Percentiles rank a stretch among this genome's conserved stretches.
These are phyloP conservation scores for Mythimna pallens DNA, from an alignment of 2,888 invertebrate genomes.

Conservation along the genomic window DNA sequence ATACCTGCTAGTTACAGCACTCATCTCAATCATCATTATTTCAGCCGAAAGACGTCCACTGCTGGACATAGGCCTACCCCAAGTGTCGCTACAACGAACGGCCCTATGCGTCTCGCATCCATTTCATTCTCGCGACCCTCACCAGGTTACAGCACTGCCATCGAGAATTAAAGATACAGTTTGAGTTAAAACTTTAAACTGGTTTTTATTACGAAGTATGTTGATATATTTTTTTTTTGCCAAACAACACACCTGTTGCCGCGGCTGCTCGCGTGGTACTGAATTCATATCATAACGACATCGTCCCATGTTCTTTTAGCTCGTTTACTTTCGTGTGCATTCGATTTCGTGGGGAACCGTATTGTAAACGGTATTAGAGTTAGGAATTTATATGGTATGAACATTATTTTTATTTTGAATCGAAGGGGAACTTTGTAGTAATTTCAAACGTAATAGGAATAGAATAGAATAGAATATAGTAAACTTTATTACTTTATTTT, in stretches of 20 bases:
- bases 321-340: constrained; percentile 47
- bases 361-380: constrained; percentile 20
- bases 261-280: constrained; percentile 45
- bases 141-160: constrained; percentile 1
- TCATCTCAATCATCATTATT: too few species aligned
- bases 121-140: too few species aligned
- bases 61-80: too few species aligned
- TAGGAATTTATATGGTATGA: constrained; percentile 12
- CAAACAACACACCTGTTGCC: constrained; percentile 58
- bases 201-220: constrained; percentile 22
- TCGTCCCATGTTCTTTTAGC: constrained; percentile 27
- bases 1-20: too few species aligned
- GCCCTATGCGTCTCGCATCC: too few species aligned
- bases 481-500: too few species aligned
- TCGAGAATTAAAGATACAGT: constrained; percentile 58
- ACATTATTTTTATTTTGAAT: background rate
- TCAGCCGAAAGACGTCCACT: too few species aligned
- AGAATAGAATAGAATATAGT: too few species aligned
- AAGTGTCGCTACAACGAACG: too few species aligned
- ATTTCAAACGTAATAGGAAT: background rate
- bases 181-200: constrained; percentile 42
- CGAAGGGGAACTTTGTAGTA: background rate
- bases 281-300: constrained; percentile 59
- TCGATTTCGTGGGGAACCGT: constrained; percentile 32
- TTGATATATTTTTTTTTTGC: constrained; percentile 37